phyloP scores from a whole-genome alignment of 23 tunicate species.

The Clavelina lepadiformis region DNA sequence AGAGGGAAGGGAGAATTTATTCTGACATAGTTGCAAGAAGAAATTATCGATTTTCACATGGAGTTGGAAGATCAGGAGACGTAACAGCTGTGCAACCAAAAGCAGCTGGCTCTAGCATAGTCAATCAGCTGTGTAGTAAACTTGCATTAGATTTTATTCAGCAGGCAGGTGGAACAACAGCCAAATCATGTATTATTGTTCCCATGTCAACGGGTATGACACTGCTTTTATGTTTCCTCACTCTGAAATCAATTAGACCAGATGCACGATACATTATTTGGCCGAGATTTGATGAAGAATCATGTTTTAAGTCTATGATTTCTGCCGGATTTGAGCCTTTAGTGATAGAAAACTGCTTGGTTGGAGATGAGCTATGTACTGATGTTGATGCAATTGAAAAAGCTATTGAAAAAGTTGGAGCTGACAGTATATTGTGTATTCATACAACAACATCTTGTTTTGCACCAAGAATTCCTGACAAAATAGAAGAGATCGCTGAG shows the following conservation, averaged over 20 bases:
- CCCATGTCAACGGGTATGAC: slow-evolving; percentile 99
- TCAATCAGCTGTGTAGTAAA: slow-evolving; percentile 82
- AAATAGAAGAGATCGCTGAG: slow-evolving; percentile 72
- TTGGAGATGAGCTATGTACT: slow-evolving; percentile 87
- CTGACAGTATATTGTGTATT: slow-evolving; percentile 70
- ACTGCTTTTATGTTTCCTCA: slow-evolving; percentile 72
- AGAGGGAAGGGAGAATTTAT: slow-evolving; percentile 96
- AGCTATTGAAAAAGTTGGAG: slow-evolving; percentile 42
- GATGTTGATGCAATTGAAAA: slow-evolving; percentile 60
- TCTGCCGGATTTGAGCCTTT: slow-evolving; percentile 86
- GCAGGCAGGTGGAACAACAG: slow-evolving; percentile 44
- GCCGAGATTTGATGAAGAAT: slow-evolving; percentile 99
- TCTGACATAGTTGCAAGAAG: slow-evolving; percentile 69
- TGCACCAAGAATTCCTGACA: slow-evolving; percentile 96
- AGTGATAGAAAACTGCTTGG: slow-evolving; percentile 68
- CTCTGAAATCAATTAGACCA: slow-evolving; percentile 58
- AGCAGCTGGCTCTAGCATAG: slow-evolving; percentile 92
- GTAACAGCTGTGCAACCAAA: slow-evolving; percentile 99
- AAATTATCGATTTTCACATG: slow-evolving; percentile 79
- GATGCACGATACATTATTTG: slow-evolving; percentile 89
- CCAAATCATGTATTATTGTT: slow-evolving; percentile 77
- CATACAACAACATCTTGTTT: slow-evolving; percentile 98
- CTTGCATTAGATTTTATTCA: slow-evolving; percentile 68
- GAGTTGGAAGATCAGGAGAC: slow-evolving; percentile 98
- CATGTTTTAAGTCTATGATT: slow-evolving; percentile 97